Percentiles rank a stretch among this genome's conserved stretches.
Conservation (phyloP, 2,888 invertebrate genomes). For the Pammene aurita region DNA sequence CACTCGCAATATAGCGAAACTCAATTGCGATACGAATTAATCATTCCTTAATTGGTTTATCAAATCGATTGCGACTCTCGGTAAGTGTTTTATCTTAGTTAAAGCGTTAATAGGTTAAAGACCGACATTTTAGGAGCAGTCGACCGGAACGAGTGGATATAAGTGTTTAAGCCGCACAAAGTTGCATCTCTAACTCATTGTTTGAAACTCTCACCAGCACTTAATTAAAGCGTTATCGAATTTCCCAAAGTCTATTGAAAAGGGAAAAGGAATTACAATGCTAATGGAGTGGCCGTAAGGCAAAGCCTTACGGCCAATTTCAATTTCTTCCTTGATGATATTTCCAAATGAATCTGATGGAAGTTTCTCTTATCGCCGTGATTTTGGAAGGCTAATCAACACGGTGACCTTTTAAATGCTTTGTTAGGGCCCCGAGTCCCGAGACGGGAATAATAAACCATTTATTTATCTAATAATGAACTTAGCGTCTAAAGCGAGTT, state of each 20-base stretch:
- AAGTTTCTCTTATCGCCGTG: slow-evolving; percentile 41
- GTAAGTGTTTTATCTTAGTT: slow-evolving; percentile 19
- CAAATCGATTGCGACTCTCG: slow-evolving; percentile 15
- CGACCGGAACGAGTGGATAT: slow-evolving; percentile 34
- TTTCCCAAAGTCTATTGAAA: slow-evolving; percentile 57
- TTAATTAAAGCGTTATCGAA: slow-evolving; percentile 63
- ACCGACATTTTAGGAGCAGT: slow-evolving; percentile 33
- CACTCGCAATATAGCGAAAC: slow-evolving; percentile 1
- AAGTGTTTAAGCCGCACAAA: slow-evolving; percentile 38
- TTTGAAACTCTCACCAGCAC: slow-evolving; percentile 52
- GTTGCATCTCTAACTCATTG: slow-evolving; percentile 51
- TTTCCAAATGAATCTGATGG: slow-evolving; percentile 51
- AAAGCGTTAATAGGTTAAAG: slow-evolving; percentile 38
- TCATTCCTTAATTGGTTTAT: slow-evolving; percentile 20
- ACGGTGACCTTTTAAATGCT: slow-evolving; percentile 36
- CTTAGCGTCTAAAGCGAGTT: slow-evolving; percentile 18
- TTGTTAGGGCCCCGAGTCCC: slow-evolving; percentile 25
- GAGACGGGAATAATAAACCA: slow-evolving; percentile 27
- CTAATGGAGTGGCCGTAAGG: slow-evolving; percentile 68
- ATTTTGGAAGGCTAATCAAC: slow-evolving; percentile 40
- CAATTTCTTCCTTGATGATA: slow-evolving; percentile 57
- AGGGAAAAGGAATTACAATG: slow-evolving; percentile 63
- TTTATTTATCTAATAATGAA: slow-evolving; percentile 35
- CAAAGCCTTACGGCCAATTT: slow-evolving; percentile 52
- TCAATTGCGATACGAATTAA: slow-evolving; percentile 21